Conservation (phyloP, 2,113 vertebrate genomes). For the Rhegmatorhina hoffmannsi region DNA sequence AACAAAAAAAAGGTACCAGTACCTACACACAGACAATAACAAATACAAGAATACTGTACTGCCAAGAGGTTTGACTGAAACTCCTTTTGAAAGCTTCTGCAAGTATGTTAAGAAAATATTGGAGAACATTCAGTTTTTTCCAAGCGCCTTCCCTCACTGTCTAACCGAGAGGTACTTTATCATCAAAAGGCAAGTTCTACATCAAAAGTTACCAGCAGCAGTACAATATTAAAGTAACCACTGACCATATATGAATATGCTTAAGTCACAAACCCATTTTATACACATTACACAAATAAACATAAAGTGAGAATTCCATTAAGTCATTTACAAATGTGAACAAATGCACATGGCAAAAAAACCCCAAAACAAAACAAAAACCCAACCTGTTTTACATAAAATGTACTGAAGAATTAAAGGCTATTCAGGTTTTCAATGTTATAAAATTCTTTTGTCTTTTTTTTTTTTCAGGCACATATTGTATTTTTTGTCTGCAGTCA, state of each 20-base stretch:
- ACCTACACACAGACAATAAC: slow-evolving; percentile 93
- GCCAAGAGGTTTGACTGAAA: slow-evolving; percentile 88
- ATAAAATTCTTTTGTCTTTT: slow-evolving; percentile 84
- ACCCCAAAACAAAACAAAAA: slow-evolving; percentile 57
- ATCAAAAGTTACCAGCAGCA: slow-evolving; percentile 87
- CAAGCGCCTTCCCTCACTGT: slow-evolving; percentile 68
- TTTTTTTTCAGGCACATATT: slow-evolving; percentile 88
- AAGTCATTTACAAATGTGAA: slow-evolving; percentile 88
- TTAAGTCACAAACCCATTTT: slow-evolving; percentile 88
- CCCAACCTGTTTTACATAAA: slow-evolving; percentile 79
- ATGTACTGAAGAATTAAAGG: slow-evolving; percentile 82
- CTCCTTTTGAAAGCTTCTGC: slow-evolving; percentile 80
- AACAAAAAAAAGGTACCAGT: slow-evolving; percentile 93
- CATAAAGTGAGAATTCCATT: slow-evolving; percentile 84
- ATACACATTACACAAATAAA: slow-evolving; percentile 89
- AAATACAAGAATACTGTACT: slow-evolving; percentile 91
- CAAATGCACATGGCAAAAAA: slow-evolving; percentile 86
- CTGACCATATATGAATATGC: slow-evolving; percentile 86
- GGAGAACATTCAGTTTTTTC: slow-evolving; percentile 75
- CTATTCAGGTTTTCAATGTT: slow-evolving; percentile 84
- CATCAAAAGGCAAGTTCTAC: slow-evolving; percentile 77
- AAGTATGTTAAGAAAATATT: slow-evolving; percentile 77
- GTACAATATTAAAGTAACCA: slow-evolving; percentile 90
- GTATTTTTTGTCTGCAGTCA: slow-evolving; percentile 78
- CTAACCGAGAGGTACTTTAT: slow-evolving; percentile 75